Evolutionary conservation across 2,888 invertebrate genomes (phyloP).

Genomic region (Hydrotaea diabolus): DNA sequence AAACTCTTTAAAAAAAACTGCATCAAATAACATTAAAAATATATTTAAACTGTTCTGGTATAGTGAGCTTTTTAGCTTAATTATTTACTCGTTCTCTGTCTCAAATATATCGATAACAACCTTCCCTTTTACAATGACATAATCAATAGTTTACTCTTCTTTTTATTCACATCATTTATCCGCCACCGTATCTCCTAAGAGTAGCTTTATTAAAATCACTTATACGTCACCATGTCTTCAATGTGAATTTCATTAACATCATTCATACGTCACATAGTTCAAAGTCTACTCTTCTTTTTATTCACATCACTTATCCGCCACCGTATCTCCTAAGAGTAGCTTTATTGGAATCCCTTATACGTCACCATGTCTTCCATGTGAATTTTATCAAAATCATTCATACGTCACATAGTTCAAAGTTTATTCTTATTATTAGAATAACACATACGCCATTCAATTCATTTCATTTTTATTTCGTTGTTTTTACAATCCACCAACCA

Average conservation of each 20-base stretch:
- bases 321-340: neutral
- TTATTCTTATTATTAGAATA: neutral
- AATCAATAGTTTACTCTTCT: no score
- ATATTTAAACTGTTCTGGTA: no score
- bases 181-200: neutral
- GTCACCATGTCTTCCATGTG: neutral
- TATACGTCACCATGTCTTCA: neutral
- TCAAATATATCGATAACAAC: no score
- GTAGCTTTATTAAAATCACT: no score
- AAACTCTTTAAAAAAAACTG: no score
- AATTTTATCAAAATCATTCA: neutral
- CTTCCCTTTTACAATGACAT: no score
- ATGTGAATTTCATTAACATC: neutral
- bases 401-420: neutral
- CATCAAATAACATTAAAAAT: no score
- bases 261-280: constrained; percentile 1
- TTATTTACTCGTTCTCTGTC: no score
- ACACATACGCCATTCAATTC: neutral
- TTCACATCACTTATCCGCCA: neutral
- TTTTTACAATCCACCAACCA: no score
- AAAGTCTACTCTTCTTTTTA: no score
- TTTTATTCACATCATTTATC: neutral
- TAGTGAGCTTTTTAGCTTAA: no score
- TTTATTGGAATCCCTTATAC: neutral
- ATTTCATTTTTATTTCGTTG: no score